Conservation (phyloP, 2,113 vertebrate species). For the Anolis carolinensis region DNA sequence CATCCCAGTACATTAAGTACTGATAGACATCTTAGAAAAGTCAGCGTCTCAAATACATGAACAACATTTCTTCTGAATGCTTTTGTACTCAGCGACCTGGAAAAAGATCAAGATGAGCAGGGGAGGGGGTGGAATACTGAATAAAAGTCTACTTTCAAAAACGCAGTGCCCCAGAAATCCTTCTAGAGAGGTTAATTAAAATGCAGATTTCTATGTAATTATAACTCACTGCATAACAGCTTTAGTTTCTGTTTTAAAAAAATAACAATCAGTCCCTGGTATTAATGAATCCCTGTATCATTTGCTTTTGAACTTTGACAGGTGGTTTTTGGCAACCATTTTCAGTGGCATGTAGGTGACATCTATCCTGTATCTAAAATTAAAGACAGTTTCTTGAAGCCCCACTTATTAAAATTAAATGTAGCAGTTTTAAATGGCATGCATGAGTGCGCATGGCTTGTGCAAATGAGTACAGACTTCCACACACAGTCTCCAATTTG, state of each 20-base stretch:
- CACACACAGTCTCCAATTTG: conserved; percentile 43
- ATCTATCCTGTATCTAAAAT: conserved; percentile 52
- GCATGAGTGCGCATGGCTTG: conserved; percentile 38
- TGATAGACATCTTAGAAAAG: conserved; percentile 70
- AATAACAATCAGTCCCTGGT: conserved; percentile 36
- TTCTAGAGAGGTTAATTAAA: conserved; percentile 57
- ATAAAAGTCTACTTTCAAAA: conserved; percentile 54
- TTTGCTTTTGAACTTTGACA: conserved; percentile 59
- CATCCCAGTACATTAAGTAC: conserved; percentile 65
- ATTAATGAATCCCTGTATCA: conserved; percentile 38
- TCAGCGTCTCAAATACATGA: conserved; percentile 56
- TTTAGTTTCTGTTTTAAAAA: conserved; percentile 31
- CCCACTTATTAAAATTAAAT: conserved; percentile 43
- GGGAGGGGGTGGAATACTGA: conserved; percentile 25
- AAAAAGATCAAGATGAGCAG: conserved; percentile 58
- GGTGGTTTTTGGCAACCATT: conserved; percentile 21
- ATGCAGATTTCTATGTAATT: conserved; percentile 52
- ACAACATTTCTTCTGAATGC: conserved; percentile 56
- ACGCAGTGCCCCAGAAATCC: conserved; percentile 31
- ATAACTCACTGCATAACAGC: conserved; percentile 44
- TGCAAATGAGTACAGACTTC: conserved; percentile 43
- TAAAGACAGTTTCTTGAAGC: conserved; percentile 31
- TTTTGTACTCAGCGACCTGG: conserved; percentile 53
- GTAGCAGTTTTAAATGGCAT: conserved; percentile 40
- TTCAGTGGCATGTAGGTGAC: conserved; percentile 39